These are phyloP conservation scores for Panorpa germanica DNA, from an alignment of 2,888 invertebrate genomes.

Conservation along the genomic window DNA sequence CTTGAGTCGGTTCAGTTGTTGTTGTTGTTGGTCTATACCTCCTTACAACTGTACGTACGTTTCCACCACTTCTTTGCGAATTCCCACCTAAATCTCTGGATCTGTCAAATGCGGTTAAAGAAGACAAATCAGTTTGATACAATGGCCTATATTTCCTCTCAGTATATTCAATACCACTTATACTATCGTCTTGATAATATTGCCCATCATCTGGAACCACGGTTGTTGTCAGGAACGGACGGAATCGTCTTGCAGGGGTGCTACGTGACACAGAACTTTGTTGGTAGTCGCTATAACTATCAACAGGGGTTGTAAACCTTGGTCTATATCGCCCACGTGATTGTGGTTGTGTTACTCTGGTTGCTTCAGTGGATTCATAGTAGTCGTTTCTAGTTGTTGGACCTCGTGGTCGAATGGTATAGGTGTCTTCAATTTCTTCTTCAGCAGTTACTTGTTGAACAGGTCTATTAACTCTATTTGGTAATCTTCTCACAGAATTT, in stretches of 20 bases:
- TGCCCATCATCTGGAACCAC: too few relatives aligned
- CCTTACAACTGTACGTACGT: constrained; percentile 12
- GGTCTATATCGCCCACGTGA: constrained; percentile 6
- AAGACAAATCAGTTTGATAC: constrained; percentile 28
- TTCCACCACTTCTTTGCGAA: constrained; percentile 18
- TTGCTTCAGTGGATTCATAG: constrained; percentile 10
- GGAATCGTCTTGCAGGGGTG: too few relatives aligned
- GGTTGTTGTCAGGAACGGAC: too few relatives aligned
- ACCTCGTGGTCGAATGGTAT: too few relatives aligned
- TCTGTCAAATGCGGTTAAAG: constrained; percentile 31
- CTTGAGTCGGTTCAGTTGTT: constrained; percentile 19
- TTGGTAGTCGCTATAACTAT: constrained; percentile 11
- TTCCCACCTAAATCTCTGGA: constrained; percentile 9
- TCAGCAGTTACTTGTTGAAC: too few relatives aligned
- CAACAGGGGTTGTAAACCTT: constrained; percentile 8
- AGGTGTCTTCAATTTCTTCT: too few relatives aligned
- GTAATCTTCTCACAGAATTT: too few relatives aligned
- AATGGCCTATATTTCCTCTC: constrained; percentile 14
- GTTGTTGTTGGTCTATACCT: constrained; percentile 17
- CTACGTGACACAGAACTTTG: constrained; percentile 11
- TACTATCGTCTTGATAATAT: too few relatives aligned
- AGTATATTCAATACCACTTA: too few relatives aligned
- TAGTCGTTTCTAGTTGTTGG: constrained; percentile 7
- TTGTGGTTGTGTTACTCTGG: constrained; percentile 10
- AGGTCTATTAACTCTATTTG: too few relatives aligned